These are phyloP conservation scores for Antidorcas marsupialis DNA, from an alignment of 2,113 vertebrate species.

Conservation along the genomic window DNA sequence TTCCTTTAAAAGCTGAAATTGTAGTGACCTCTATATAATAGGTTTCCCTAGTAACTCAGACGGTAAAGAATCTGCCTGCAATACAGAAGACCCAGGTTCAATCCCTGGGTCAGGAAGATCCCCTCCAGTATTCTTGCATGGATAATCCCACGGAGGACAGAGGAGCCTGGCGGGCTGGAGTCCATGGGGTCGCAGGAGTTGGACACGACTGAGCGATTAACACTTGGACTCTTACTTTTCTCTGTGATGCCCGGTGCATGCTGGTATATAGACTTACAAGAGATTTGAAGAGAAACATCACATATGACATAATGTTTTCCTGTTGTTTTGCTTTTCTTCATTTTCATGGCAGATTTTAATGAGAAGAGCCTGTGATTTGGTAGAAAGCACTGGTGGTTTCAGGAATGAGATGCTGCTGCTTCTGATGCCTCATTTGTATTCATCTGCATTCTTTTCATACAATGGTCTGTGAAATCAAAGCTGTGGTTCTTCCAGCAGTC, in stretches of 20 bases:
- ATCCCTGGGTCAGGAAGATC: neutral
- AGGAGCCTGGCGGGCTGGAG: neutral
- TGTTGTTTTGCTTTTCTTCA: neutral
- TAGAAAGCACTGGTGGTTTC: neutral
- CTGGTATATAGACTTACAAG: neutral
- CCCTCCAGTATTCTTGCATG: neutral
- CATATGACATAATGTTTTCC: neutral
- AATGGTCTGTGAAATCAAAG: neutral
- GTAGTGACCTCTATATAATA: neutral
- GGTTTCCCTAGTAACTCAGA: neutral
- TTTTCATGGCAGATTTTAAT: neutral
- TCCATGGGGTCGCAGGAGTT: fast-evolving
- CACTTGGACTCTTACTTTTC: neutral
- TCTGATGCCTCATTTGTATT: neutral
- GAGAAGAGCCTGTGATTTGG: neutral
- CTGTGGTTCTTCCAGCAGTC: neutral
- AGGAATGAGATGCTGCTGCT: neutral
- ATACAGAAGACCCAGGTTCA: neutral
- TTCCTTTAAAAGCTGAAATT: neutral
- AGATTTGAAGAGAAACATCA: neutral
- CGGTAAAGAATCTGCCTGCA: neutral
- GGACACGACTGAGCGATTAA: neutral
- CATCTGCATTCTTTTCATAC: neutral
- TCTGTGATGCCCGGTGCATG: neutral
- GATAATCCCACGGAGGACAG: neutral